Evolutionary conservation across 2,113 vertebrate species (phyloP), one percentile per base, ranked within the genome.

Genomic region (Epinephelus lanceolatus): DNA sequence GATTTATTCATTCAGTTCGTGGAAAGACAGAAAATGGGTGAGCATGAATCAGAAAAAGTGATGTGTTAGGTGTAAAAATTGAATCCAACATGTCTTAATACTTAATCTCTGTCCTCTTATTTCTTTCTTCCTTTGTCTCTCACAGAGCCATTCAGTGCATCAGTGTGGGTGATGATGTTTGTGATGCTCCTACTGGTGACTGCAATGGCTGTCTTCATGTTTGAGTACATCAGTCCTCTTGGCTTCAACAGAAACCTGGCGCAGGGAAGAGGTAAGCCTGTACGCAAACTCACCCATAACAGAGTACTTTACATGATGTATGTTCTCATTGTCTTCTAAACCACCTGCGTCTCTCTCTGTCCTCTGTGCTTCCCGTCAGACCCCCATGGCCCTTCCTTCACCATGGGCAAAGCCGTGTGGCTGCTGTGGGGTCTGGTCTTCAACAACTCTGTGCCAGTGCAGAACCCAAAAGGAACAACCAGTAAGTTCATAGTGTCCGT

Each of bases 91-190:
- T 14, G 53, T 47, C 42, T 67, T 84, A 59, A 68, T 84, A 57
- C 21, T 67, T 42, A 37, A 75, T 62, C 65, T 49, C 45, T 80
- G 52, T 79, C 23, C 17, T 78, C 67, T 76, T 89, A 37, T 93
- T 30, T 73, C 52, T 71, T 69, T 65, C 9, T 52, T 15, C 19
- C 17, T 59, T 7, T 30, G 30, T 63, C 71, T 47, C 18, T 59
- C n/a, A 19, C 95, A 99, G 98, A 99, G 86, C 98, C 98, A 30
- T 99, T 99, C 96, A 99, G 98, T 87, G 98, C 98, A 76, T 98
- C 98, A 14, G 98, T 99, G 89, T 99, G 98, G 98, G 98, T 99
- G 93, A 99, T 99, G 98, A 99, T 99, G 98, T 99, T 99, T 86
- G 98, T 99, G 67, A 99, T 99, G 97, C 95, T 99, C 90, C 96